phyloP scores from a whole-genome alignment of 2,797 vertebrate genomes.

The Anisognathus igniventris region DNA sequence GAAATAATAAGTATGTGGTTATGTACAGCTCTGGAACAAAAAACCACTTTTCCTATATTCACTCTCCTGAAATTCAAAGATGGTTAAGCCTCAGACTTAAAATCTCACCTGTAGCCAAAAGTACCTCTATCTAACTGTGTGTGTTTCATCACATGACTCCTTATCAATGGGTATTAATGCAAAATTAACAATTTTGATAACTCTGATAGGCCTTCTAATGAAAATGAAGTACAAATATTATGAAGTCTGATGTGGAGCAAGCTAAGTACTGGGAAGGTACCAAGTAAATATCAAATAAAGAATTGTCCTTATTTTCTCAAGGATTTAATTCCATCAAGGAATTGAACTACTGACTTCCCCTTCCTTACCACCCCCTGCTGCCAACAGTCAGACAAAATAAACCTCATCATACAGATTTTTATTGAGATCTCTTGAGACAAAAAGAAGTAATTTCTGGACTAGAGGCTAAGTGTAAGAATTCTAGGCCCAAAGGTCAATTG shows the following conservation, averaged over 20 bases:
- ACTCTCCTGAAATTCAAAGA: background rate
- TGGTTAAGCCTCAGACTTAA: background rate
- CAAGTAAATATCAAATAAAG: background rate
- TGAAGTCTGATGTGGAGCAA: background rate
- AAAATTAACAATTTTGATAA: background rate
- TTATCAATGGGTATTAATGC: background rate
- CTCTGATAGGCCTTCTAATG: background rate
- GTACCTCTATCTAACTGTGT: background rate
- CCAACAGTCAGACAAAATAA: conserved; percentile 7
- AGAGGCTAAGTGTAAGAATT: background rate
- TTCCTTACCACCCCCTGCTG: background rate
- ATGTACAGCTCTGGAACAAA: background rate
- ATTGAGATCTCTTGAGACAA: background rate
- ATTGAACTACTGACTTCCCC: background rate
- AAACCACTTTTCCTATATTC: rapidly evolving
- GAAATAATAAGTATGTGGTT: background rate
- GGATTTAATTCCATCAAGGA: conserved; percentile 1
- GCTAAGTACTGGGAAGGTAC: background rate
- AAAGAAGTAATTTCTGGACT: background rate
- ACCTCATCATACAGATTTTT: background rate
- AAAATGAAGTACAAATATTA: background rate
- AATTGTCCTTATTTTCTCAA: background rate
- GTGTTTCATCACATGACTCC: background rate
- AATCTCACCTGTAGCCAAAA: background rate
- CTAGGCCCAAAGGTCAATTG: background rate